phyloP scores from a whole-genome alignment of 2,113 vertebrate species.

The Eptatretus burgeri region DNA sequence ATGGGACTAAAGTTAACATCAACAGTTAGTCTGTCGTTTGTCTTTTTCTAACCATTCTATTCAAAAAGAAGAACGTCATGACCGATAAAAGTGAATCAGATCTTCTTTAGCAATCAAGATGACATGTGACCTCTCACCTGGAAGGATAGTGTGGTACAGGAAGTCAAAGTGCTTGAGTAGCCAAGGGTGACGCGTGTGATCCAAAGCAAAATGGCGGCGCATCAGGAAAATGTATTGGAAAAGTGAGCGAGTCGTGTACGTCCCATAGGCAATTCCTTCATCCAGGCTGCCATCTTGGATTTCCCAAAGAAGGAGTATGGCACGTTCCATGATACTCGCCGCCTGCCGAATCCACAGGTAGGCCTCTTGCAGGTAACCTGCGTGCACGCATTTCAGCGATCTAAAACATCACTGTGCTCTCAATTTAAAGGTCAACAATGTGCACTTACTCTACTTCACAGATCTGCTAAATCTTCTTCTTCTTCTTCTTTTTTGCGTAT shows the following conservation, averaged over 20 bases:
- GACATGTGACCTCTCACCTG: slow-evolving; percentile 22
- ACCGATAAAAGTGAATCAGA: too few relatives aligned
- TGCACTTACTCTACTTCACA: too few relatives aligned
- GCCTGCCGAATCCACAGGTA: slow-evolving; percentile 89
- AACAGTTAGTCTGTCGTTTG: too few relatives aligned
- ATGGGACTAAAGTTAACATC: too few relatives aligned
- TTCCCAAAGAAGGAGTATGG: slow-evolving; percentile 52
- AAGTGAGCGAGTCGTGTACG: slow-evolving; percentile 68
- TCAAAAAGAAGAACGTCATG: too few relatives aligned
- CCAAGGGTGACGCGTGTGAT: slow-evolving; percentile 78
- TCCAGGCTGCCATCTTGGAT: slow-evolving; percentile 74
- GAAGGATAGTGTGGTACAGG: slow-evolving; percentile 67
- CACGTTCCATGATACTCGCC: slow-evolving; percentile 78
- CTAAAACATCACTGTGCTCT: too few relatives aligned
- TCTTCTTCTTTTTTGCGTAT: too few relatives aligned
- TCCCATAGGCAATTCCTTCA: slow-evolving; percentile 85
- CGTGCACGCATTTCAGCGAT: background rate
- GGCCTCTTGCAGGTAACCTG: slow-evolving; percentile 83
- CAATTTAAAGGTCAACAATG: too few relatives aligned
- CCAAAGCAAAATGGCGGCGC: slow-evolving; percentile 63
- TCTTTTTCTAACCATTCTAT: too few relatives aligned
- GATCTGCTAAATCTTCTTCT: too few relatives aligned
- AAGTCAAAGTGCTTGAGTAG: slow-evolving; percentile 82
- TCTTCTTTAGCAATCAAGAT: too few relatives aligned
- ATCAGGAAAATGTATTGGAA: slow-evolving; percentile 91